These are phyloP conservation scores for Morpho deidamia DNA, from an alignment of 2,888 invertebrate species.

Conservation along the genomic window DNA sequence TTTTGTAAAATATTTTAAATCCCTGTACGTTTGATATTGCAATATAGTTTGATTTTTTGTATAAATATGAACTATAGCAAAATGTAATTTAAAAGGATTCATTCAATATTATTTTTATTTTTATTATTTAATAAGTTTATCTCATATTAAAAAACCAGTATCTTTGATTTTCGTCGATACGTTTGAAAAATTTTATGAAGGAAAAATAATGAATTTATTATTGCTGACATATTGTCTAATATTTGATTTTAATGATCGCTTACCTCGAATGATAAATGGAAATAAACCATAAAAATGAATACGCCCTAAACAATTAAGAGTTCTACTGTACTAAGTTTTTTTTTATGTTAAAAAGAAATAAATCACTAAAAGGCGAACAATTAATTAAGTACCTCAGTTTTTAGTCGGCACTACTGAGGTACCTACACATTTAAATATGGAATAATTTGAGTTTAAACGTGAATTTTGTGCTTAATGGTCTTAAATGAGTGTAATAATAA, in stretches of 20 bases:
- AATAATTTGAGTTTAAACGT: conserved; percentile 14
- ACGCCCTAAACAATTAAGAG: conserved; percentile 20
- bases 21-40: no score
- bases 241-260: conserved; percentile 24
- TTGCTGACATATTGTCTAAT: conserved; percentile 28
- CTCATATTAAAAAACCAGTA: no score
- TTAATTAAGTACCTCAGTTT: conserved; percentile 19
- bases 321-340: conserved; percentile 17
- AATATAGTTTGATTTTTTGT: no score
- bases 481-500: conserved; percentile 3
- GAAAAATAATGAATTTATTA: conserved; percentile 51
- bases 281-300: conserved; percentile 25
- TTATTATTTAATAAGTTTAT: neutral
- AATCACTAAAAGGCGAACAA: conserved; percentile 19
- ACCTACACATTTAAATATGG: conserved; percentile 5
- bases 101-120: no score
- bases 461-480: conserved; percentile 25
- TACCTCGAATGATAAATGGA: conserved; percentile 20
- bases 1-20: no score
- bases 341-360: conserved; percentile 22
- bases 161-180: no score
- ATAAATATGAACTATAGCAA: no score
- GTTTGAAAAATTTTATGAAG: conserved; percentile 35
- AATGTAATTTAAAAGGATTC: no score
- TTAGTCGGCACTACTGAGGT: conserved; percentile 9